Evolutionary conservation across 2,113 vertebrate genomes (phyloP).

Genomic region (Aspidoscelis tigris): DNA sequence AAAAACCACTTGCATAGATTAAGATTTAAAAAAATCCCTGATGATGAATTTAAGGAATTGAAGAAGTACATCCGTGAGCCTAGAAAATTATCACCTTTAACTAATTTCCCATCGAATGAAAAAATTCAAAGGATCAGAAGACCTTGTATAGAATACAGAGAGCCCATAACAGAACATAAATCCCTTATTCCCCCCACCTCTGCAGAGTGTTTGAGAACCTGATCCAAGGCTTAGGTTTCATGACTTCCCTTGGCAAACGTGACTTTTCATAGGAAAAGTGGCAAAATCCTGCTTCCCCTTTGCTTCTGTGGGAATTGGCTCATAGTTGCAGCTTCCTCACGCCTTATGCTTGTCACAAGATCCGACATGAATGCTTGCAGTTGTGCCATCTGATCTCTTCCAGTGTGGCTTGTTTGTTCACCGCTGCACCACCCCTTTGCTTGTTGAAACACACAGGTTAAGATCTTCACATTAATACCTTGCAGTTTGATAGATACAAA

Average conservation of each 20-base stretch:
- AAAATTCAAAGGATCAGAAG: no score
- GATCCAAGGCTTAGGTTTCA: slow-evolving; percentile 68
- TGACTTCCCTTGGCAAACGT: slow-evolving; percentile 68
- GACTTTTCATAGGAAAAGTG: slow-evolving; percentile 74
- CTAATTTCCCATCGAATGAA: no score
- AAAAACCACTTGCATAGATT: neutral
- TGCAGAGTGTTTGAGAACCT: slow-evolving; percentile 62
- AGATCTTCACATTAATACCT: slow-evolving; percentile 11
- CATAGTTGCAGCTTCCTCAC: slow-evolving; percentile 47
- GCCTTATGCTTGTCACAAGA: slow-evolving; percentile 66
- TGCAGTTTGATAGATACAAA: neutral
- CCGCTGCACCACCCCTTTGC: slow-evolving; percentile 29
- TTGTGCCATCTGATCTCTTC: slow-evolving; percentile 48
- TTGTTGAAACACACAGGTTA: slow-evolving; percentile 46
- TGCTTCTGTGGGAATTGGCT: slow-evolving; percentile 63
- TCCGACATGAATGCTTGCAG: slow-evolving; percentile 28
- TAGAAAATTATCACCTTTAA: no score
- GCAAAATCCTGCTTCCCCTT: slow-evolving; percentile 60
- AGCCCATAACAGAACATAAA: slow-evolving; percentile 51
- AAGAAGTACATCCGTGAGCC: slow-evolving; percentile 34
- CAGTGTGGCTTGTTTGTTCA: slow-evolving; percentile 54
- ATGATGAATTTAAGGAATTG: slow-evolving; percentile 39
- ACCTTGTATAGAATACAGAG: slow-evolving; percentile 31
- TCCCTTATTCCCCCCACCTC: slow-evolving; percentile 33
- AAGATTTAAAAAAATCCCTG: neutral